Conservation (phyloP, 2,797 vertebrate species). For the Microhierax caerulescens region DNA sequence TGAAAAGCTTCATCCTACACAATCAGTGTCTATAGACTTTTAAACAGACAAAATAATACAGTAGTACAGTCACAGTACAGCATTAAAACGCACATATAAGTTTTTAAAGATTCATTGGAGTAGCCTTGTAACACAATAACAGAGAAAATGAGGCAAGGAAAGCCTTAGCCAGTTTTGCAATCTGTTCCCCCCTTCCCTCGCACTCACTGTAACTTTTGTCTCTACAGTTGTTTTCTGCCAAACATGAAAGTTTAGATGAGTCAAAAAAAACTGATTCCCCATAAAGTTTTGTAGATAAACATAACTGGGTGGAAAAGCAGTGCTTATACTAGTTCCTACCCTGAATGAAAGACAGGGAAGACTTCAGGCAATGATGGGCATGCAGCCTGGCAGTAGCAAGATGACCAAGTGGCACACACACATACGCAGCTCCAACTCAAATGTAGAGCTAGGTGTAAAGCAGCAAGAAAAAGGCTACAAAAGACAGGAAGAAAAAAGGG, state of each 20-base stretch:
- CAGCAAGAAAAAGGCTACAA: background rate
- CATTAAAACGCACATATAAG: background rate
- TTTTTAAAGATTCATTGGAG: background rate
- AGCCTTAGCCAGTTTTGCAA: background rate
- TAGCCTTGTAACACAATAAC: background rate
- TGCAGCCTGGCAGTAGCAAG: background rate
- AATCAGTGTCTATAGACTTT: background rate
- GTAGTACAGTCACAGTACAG: background rate
- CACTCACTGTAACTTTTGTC: background rate
- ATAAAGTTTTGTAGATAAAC: background rate
- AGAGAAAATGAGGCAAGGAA: background rate
- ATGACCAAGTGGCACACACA: fast-evolving
- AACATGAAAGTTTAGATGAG: background rate
- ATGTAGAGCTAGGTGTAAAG: fast-evolving
- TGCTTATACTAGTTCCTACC: background rate
- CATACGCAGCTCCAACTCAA: fast-evolving
- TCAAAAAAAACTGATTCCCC: background rate
- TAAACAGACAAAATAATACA: background rate
- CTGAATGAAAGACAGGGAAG: background rate
- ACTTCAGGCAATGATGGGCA: background rate
- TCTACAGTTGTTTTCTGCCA: background rate
- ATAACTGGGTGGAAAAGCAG: background rate
- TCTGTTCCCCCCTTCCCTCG: background rate
- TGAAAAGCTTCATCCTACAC: background rate
- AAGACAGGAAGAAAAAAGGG: background rate